Evolutionary conservation across 2,113 vertebrate genomes (phyloP), one percentile per base, ranked within the genome.

Genomic region (Chlorodrepanis virens): DNA sequence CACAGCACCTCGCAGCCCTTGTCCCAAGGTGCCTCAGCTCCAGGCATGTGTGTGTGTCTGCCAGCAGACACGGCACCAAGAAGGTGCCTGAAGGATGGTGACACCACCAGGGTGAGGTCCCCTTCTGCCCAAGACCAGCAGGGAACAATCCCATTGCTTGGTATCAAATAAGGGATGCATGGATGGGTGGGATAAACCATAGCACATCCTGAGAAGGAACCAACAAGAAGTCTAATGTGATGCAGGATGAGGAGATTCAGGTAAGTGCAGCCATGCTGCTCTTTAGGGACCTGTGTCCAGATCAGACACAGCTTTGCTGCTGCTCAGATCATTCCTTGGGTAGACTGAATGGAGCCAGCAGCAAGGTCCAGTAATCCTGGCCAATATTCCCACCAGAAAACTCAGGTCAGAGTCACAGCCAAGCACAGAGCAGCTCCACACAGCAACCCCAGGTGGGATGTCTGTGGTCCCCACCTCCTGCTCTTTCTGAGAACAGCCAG

Each of bases 361-460:
- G 50, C 2, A 7, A 64, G 27, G 44, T 6, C 27, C 63, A 82
- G 16, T 4, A 2, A 28, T 49, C 42, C 42, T 15, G 20, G 16
- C 23, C 1, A 2, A 47, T 56, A 60, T 47, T 69, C 12, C 42
- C 23, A 39, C 12, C 33, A 64, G 54, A 84, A 87, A 77, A 68
- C 21, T 33, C 45, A 78, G 52, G 19, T 33, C 50, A 53, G 80
- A 56, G 37, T 39, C 57, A 52, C 37, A 92, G 40, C 35, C 78
- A 44, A 39, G 56, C 24, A 61, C 0, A 1, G 78, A 65, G 21
- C 37, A 89, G 57, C 47, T 19, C 28, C 1, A 1, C 1, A 37
- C 57, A 31, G 12, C 12, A 78, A 7, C 6, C 5, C 4, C 3
- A 2, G 21, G 22, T 0, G 0, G 44, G 31, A 37, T 57, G 14